phyloP scores from a whole-genome alignment of 2,797 vertebrate species.

The Alauda arvensis region DNA sequence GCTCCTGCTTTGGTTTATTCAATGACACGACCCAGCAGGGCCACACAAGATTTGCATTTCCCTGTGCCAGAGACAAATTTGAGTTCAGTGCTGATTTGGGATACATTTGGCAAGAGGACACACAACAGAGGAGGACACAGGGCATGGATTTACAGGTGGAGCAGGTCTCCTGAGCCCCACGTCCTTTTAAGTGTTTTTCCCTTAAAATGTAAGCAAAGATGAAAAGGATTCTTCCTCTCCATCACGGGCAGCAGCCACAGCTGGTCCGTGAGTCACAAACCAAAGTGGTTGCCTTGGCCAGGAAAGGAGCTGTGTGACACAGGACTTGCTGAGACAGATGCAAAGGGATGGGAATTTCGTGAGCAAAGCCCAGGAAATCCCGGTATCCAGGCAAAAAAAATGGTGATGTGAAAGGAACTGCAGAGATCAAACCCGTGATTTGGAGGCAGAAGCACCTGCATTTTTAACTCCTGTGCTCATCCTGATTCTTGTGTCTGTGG shows the following conservation, averaged over 20 bases:
- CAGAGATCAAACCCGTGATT: not conserved
- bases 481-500: not conserved
- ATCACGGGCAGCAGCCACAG: not conserved
- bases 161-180: not conserved
- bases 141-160: not conserved
- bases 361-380: not conserved
- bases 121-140: not conserved
- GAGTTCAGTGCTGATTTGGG: not conserved
- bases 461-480: not conserved
- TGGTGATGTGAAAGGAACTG: not conserved
- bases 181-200: not conserved
- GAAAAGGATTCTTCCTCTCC: not conserved
- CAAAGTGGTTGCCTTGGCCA: not conserved
- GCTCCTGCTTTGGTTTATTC: not conserved
- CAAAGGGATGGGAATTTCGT: not conserved
- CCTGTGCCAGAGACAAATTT: not conserved
- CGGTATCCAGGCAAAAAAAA: rapidly evolving
- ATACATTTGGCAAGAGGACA: rapidly evolving
- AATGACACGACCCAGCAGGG: rapidly evolving
- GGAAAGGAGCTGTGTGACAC: not conserved
- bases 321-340: not conserved
- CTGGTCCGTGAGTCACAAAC: not conserved
- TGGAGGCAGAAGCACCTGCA: not conserved
- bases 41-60: not conserved
- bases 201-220: not conserved